These are phyloP conservation scores for Sinhomidia bicolor DNA, from an alignment of 2,888 invertebrate species.

Conservation along the genomic window DNA sequence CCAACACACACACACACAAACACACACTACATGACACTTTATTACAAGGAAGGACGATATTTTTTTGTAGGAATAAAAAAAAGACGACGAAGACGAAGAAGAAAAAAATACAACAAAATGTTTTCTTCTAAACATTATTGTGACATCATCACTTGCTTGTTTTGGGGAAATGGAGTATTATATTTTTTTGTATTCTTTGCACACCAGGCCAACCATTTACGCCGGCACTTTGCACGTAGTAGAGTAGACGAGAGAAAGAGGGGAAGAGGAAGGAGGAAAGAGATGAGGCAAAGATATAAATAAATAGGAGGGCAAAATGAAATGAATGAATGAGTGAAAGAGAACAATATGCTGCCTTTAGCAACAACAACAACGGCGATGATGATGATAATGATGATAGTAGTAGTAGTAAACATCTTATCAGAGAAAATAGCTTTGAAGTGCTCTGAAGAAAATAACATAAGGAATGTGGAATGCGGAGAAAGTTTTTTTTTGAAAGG, in stretches of 20 bases:
- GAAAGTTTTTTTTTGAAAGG: background rate
- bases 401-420: background rate
- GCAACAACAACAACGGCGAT: too few relatives aligned
- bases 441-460: background rate
- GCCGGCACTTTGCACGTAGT: background rate
- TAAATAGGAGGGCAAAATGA: background rate
- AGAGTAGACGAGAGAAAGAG: too few relatives aligned
- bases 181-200: too few relatives aligned
- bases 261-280: too few relatives aligned
- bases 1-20: too few relatives aligned
- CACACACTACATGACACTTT: background rate
- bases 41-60: background rate
- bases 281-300: background rate
- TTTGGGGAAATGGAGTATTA: background rate
- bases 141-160: conserved; percentile 40
- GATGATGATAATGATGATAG: too few relatives aligned
- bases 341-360: conserved; percentile 27
- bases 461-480: conserved; percentile 13
- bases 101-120: too few relatives aligned
- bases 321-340: background rate
- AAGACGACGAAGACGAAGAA: too few relatives aligned
- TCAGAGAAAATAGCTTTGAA: background rate
- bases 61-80: conserved; percentile 4
- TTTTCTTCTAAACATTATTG: conserved; percentile 37
- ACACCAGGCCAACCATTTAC: background rate